Conservation (phyloP, 2,797 vertebrate species). For the Enteromius fasciolatus region DNA sequence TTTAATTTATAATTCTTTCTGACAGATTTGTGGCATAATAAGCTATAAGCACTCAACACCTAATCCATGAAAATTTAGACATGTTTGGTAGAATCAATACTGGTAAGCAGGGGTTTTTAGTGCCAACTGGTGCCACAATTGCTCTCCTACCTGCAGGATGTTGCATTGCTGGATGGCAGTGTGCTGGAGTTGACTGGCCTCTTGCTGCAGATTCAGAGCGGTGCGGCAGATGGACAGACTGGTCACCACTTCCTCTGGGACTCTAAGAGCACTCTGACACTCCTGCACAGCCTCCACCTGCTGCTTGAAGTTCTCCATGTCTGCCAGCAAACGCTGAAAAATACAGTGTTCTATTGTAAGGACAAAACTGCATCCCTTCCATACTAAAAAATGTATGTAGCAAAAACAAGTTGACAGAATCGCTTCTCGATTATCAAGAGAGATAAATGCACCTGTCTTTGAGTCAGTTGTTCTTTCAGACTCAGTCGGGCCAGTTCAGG, state of each 20-base stretch:
- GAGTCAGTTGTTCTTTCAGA: constrained; percentile 94
- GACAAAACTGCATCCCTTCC: background rate
- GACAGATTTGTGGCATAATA: background rate
- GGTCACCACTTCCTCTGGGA: constrained; percentile 90
- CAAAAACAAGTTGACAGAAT: background rate
- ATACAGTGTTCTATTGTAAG: background rate
- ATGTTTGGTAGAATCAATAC: background rate
- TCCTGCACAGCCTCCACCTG: constrained; percentile 87
- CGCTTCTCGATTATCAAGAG: background rate
- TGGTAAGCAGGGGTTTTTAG: constrained; percentile 38
- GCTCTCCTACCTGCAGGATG: constrained; percentile 86
- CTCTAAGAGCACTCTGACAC: constrained; percentile 90
- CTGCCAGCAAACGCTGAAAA: constrained; percentile 85
- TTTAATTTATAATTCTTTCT: background rate
- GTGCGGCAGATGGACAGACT: constrained; percentile 86
- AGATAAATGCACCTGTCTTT: constrained; percentile 86
- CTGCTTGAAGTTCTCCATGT: constrained; percentile 95
- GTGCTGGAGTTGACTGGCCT: constrained; percentile 95
- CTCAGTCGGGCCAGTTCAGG: constrained; percentile 92
- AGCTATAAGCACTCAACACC: background rate
- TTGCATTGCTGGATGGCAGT: constrained; percentile 96
- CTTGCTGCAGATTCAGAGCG: constrained; percentile 89
- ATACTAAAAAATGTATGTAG: background rate
- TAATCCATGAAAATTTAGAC: background rate
- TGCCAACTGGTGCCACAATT: background rate